Evolutionary conservation across 2,113 vertebrate genomes (phyloP), one percentile per base, ranked within the genome.

Genomic region (Montifringilla adamsi): DNA sequence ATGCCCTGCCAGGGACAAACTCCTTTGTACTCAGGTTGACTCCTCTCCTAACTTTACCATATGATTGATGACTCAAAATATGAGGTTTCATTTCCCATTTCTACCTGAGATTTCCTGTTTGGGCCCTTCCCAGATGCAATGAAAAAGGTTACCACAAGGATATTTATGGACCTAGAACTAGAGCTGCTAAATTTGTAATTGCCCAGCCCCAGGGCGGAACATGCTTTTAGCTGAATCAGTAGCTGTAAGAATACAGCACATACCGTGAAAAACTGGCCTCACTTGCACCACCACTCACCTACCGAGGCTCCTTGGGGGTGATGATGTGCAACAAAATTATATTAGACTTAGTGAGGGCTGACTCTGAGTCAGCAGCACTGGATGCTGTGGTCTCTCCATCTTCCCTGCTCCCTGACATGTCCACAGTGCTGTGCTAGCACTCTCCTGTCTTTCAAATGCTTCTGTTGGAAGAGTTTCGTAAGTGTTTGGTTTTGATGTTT

Each of bases 81-180:
- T 64, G 75, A 94, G 85, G 85, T 95, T 96, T 96, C 67, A 72
- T 94, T 97, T 96, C 95, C 85, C 85, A 24, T 92, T 96, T 94
- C 83, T 97, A 97, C 95, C 94, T 96, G 96, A 94, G 79, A 96
- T 90, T 96, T 96, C 95, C 95, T 94, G 92, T 94, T 91, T 90
- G 88, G 90, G 72, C 90, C 91, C 83, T 96, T 96, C 93, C 66
- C 90, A 90, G 95, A 73, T 95, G 85, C 88, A 94, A 8, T 7
- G 59, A 90, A 76, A 67, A 93, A 90, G 31, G 90, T 93, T 96
- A 95, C 95, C 93, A 86, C 95, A 96, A 86, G 94, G 90, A 84
- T 93, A 96, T 95, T 97, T 96, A 93, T 75, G 95, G 94, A 83
- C 35, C 6, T 92, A 78, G 41, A 95, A 96, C 88, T 82, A 55